phyloP scores from a whole-genome alignment of 2,113 vertebrate species.

The Setophaga petechia region DNA sequence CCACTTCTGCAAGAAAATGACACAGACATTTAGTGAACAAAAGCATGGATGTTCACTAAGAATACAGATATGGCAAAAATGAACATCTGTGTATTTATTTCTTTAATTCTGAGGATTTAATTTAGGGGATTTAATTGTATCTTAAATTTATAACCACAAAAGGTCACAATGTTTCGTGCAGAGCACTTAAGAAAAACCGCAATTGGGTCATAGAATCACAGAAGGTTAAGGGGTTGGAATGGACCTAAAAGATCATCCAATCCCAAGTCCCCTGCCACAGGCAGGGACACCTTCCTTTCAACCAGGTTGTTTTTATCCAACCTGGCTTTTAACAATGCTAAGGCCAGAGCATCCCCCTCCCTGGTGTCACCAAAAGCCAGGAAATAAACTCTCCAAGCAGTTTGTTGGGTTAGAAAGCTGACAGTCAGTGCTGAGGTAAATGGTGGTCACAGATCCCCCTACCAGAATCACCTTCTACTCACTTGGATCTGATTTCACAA shows the following conservation, averaged over 20 bases:
- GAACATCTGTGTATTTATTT: background rate
- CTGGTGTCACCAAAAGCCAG: background rate
- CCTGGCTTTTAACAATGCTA: background rate
- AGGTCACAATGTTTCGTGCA: background rate
- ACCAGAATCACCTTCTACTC: background rate
- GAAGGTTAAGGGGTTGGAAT: background rate
- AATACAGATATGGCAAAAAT: background rate
- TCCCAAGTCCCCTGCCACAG: background rate
- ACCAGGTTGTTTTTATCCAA: background rate
- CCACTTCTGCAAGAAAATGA: background rate
- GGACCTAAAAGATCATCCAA: background rate
- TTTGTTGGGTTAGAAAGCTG: background rate
- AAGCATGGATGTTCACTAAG: background rate
- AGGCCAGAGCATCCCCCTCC: background rate
- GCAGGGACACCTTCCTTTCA: background rate
- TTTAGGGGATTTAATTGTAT: background rate
- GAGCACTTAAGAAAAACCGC: background rate
- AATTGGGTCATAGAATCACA: background rate
- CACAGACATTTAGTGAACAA: background rate
- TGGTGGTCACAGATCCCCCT: accelerated
- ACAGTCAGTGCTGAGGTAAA: background rate
- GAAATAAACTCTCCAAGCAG: background rate
- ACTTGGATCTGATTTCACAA: background rate
- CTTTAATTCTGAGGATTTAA: background rate
- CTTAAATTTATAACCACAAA: background rate